Base-by-base conservation (phyloP, 2,113 vertebrate genomes). In the Leptobrachium ailaonicum region DNA sequence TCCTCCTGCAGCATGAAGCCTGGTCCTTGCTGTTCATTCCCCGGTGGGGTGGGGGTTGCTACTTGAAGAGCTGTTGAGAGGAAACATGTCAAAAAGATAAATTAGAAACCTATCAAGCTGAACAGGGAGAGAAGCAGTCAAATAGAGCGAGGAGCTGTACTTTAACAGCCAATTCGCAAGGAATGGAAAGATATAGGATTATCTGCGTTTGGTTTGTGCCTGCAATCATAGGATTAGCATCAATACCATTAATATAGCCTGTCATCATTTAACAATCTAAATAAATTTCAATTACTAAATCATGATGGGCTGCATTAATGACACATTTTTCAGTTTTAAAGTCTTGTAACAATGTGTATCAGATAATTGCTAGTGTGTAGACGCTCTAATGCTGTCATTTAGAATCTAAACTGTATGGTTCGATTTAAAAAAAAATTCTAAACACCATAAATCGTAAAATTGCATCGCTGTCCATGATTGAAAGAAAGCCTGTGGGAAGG, bases 21-120 rank as follows among this genome's bases (percentile, higher is more conserved):
- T 75, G 79, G 79, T 69, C 79, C 71, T 75, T 69, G 79, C 6
- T 58, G 71, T 56, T 80, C 66, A 80, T 74, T 80, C 72, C 66
- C 71, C 54, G 62, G 53, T 62, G 54, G 64, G 72, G 79, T 67
- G 47, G 71, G 72, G 72, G 71, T 47, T 68, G 79, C 67, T 80
- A 64, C 64, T 80, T 80, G 71, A 75, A 80, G 72, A 80, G 71
- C 79, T 80, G 79, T 80, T 80, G 66, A 69, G 72, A 80, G 64
- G 79, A 64, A 80, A 80, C 79, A 80, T 80, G 79, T 80, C 79
- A 80, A 20, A 80, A 74, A 71, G 79, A 75, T 75, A 80, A 69
- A 80, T 80, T 80, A 80, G 79, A 80, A 80, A 68, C 71, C 78
- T 41, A 80, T 80, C 72, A 75, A 56, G 78, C 78, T 80, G 78